phyloP scores from a whole-genome alignment of 2,113 vertebrate species.

The Gnathonemus echidnorhynchus region DNA sequence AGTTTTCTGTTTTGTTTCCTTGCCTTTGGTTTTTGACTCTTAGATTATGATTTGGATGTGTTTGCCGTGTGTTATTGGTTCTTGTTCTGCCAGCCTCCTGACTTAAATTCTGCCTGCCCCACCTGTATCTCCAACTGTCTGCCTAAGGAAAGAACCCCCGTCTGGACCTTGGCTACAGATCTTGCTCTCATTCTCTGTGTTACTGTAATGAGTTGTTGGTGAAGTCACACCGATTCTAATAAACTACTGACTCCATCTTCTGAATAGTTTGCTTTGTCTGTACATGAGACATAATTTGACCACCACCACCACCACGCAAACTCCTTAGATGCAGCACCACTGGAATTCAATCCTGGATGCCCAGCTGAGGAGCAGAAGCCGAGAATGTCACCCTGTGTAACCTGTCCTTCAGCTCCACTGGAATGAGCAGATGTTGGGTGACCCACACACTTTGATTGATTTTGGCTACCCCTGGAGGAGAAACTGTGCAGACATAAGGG shows the following conservation, averaged over 20 bases:
- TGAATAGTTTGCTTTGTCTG: neutral
- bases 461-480: neutral
- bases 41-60: neutral
- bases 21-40: neutral
- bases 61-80: neutral
- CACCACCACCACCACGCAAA: neutral
- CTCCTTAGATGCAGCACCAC: neutral
- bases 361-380: neutral
- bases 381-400: neutral
- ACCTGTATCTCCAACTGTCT: neutral
- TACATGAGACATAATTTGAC: neutral
- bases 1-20: neutral
- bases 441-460: neutral
- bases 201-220: neutral
- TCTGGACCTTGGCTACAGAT: neutral
- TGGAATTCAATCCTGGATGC: neutral
- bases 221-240: neutral
- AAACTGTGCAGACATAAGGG: neutral
- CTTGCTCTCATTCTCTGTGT: neutral
- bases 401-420: neutral
- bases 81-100: neutral
- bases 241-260: neutral
- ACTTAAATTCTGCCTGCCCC: neutral
- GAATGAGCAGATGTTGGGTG: neutral
- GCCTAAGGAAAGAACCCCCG: neutral